These are phyloP conservation scores for Philaethria dido DNA, from an alignment of 2,888 invertebrate species.

Conservation along the genomic window DNA sequence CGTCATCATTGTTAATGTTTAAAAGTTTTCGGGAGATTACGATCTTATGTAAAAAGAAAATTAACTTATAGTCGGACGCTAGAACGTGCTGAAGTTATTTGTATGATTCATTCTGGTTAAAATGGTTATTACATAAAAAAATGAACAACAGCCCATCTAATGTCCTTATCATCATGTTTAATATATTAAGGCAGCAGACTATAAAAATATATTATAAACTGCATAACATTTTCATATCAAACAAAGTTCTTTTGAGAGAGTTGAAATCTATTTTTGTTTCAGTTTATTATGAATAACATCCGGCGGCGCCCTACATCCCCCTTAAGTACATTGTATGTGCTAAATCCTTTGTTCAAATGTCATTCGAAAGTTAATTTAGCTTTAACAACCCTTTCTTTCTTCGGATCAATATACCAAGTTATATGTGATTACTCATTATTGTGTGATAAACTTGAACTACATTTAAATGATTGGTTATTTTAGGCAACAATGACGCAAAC, in stretches of 20 bases:
- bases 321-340: slow-evolving; percentile 62
- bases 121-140: too few relatives aligned
- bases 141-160: neutral
- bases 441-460: slow-evolving; percentile 25
- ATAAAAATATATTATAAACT: neutral
- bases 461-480: slow-evolving; percentile 14
- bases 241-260: slow-evolving; percentile 24
- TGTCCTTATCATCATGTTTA: neutral
- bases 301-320: slow-evolving; percentile 59
- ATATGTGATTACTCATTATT: slow-evolving; percentile 35
- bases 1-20: neutral
- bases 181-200: neutral
- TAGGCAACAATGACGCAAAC: slow-evolving; percentile 13
- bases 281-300: slow-evolving; percentile 68
- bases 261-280: slow-evolving; percentile 62
- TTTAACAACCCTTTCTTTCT: slow-evolving; percentile 41
- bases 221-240: neutral
- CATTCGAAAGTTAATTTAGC: slow-evolving; percentile 47
- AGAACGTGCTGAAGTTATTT: too few relatives aligned
- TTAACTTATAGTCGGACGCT: neutral
- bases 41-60: neutral
- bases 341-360: slow-evolving; percentile 51
- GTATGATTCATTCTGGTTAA: too few relatives aligned
- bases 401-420: slow-evolving; percentile 30
- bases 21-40: neutral